Base-by-base conservation (phyloP, 2,113 vertebrate genomes). In the Tetrax tetrax region DNA sequence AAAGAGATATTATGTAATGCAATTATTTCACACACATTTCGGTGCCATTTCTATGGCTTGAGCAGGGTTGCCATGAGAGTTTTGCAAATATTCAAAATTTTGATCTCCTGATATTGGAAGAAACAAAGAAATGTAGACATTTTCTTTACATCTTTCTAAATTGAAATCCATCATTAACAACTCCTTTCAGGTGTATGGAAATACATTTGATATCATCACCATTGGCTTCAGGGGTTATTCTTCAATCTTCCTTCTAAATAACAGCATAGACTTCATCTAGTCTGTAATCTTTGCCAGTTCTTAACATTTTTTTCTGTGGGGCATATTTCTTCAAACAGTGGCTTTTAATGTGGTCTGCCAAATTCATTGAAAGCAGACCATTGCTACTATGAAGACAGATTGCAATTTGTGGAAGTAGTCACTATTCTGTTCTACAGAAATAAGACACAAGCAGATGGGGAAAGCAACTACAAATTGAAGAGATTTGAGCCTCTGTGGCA, bases 141-240 rank as follows among this genome's bases (percentile, higher is more conserved):
- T 82, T 79, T 83, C 59, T 74, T 72, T 45, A 25, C 15, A 28
- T 50, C 37, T 88, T 86, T 74, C 68, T 72, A 29, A 29, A 61
- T 0, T 48, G 12, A 61, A 92, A 80, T 38, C 35, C 23, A 27
- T 23, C 53, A 66, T 27, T 66, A 89, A 38, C 13, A 83, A 12
- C 10, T 48, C 22, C 25, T 75, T 80, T 80, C 0, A 11, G 0
- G 0, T 20, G 2, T 53, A 81, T 4, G 83, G 60, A 86, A 56
- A 47, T 15, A 54, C 59, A 57, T 38, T 27, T 33, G 8, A 24
- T 27, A 37, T 6, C 4, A 24, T 65, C n/a, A n/a, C n/a, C 19
- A 28, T 14, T 70, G 38, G 22, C 37, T 71, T 87, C 27, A 68
- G 24, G 14, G 16, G 0, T 66, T 74, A 33, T 33, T 92, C 35